Evolutionary conservation across 2,888 invertebrate genomes (phyloP).

Genomic region (Buathra laborator): DNA sequence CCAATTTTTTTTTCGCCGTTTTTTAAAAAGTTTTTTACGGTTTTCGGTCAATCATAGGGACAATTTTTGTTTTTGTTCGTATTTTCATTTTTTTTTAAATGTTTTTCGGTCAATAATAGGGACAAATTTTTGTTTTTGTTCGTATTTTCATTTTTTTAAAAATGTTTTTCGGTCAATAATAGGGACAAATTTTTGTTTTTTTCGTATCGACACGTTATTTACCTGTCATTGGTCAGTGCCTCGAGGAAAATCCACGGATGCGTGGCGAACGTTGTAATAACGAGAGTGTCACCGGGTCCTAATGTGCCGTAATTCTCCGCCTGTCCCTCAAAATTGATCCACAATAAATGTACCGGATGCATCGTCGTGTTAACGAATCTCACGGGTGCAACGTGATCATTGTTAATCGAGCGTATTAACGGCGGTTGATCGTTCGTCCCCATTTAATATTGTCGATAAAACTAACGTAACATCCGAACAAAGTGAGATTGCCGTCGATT

Average conservation of each 20-base stretch:
- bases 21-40: too few relatives aligned
- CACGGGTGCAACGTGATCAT: conserved; percentile 85
- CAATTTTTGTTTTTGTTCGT: too few relatives aligned
- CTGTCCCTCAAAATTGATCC: conserved; percentile 91
- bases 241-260: conserved; percentile 96
- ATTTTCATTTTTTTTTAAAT: neutral
- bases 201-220: conserved; percentile 38
- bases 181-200: neutral
- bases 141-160: too few relatives aligned
- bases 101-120: neutral
- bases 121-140: neutral
- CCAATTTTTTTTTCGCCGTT: too few relatives aligned
- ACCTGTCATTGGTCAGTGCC: conserved; percentile 89
- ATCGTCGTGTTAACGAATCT: conserved; percentile 88
- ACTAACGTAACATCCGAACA: neutral
- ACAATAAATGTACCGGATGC: conserved; percentile 88
- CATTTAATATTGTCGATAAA: conserved; percentile 61
- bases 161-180: neutral
- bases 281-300: conserved; percentile 86
- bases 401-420: conserved; percentile 78
- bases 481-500: conserved; percentile 22
- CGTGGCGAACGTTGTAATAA: conserved; percentile 91
- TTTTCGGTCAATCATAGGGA: too few relatives aligned
- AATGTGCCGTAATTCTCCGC: conserved; percentile 88
- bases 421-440: conserved; percentile 58